Evolutionary conservation across 92 coral and sea anemone species (phyloP).

Genomic region (Galaxea fascicularis): DNA sequence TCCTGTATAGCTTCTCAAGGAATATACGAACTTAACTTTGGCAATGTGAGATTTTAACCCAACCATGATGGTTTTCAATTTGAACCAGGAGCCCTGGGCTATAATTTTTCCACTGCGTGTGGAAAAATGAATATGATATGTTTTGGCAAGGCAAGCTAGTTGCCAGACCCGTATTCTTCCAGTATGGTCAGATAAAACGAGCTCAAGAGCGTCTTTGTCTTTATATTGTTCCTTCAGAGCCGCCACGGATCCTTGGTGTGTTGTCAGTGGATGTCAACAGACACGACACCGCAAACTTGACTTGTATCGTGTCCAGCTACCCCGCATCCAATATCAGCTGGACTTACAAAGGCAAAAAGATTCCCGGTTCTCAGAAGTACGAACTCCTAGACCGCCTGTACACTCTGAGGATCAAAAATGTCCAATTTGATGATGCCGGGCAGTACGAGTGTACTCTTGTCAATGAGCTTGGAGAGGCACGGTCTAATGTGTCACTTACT

Average conservation of each 20-base stretch:
- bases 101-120: too few species aligned
- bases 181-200: too few species aligned
- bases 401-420: slow-evolving; percentile 51
- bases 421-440: slow-evolving; percentile 65
- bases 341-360: slow-evolving; percentile 62
- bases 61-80: too few species aligned
- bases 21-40: too few species aligned
- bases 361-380: slow-evolving; percentile 16
- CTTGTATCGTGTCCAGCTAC: slow-evolving; percentile 72
- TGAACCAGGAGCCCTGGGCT: too few species aligned
- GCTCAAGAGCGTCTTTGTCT: too few species aligned
- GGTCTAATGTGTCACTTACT: slow-evolving; percentile 46
- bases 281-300: slow-evolving; percentile 56
- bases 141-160: too few species aligned
- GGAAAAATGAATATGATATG: too few species aligned
- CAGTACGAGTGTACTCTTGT: slow-evolving; percentile 62
- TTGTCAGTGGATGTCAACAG: slow-evolving; percentile 45
- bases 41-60: too few species aligned
- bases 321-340: slow-evolving; percentile 88
- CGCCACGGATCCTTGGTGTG: slow-evolving; percentile 73
- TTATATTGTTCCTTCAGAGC: slow-evolving; percentile 52
- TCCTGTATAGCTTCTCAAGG: too few species aligned
- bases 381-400: slow-evolving; percentile 30
- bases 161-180: too few species aligned
- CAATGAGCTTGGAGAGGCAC: slow-evolving; percentile 73